phyloP scores from a whole-genome alignment of 2,888 invertebrate species.

The Esperia sulphurella region DNA sequence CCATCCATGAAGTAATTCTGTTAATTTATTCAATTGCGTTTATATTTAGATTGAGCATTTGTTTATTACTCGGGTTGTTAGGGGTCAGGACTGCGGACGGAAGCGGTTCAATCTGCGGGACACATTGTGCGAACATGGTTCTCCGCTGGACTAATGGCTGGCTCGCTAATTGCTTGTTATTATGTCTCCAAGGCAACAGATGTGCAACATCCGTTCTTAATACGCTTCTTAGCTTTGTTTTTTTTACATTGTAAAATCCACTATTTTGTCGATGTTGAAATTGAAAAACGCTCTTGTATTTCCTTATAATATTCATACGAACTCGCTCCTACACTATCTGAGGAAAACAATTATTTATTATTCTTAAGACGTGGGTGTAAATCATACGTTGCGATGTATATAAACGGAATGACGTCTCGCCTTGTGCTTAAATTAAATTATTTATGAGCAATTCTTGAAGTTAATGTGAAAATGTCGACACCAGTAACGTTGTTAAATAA shows the following conservation, averaged over 20 bases:
- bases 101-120: conserved; percentile 61
- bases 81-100: conserved; percentile 25
- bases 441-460: conserved; percentile 36
- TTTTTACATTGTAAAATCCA: conserved; percentile 27
- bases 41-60: too few relatives aligned
- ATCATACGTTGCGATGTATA: conserved; percentile 33
- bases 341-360: conserved; percentile 31
- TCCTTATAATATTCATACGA: conserved; percentile 10
- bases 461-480: conserved; percentile 13
- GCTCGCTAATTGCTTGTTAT: conserved; percentile 73
- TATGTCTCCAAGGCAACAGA: conserved; percentile 70
- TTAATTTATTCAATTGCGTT: too few relatives aligned
- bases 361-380: conserved; percentile 36
- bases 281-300: conserved; percentile 5
- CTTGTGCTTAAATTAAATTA: conserved; percentile 39
- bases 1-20: too few relatives aligned
- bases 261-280: not conserved
- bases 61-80: not conserved
- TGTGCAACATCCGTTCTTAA: conserved; percentile 72
- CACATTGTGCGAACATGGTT: conserved; percentile 72
- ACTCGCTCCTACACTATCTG: conserved; percentile 18
- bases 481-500: not conserved
- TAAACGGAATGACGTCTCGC: conserved; percentile 25
- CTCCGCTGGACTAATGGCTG: conserved; percentile 44
- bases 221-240: conserved; percentile 26